A percentile compares a stretch with the other conserved stretches of the same genome.
phyloP scores from a whole-genome alignment of 1,140 invertebrate genomes.

The Heliconius hermathena region DNA sequence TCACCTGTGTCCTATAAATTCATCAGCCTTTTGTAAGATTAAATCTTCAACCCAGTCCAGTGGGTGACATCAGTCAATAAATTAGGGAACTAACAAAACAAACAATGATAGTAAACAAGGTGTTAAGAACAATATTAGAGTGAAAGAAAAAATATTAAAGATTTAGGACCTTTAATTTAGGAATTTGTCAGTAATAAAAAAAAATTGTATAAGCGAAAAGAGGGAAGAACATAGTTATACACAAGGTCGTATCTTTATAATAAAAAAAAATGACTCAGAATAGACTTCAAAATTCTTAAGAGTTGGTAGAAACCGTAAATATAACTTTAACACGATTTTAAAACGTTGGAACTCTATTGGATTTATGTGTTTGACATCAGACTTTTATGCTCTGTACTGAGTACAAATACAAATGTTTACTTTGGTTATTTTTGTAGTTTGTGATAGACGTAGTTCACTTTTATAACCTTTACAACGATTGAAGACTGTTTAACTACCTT shows the following conservation, averaged over 20 bases:
- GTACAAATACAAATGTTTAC: conserved; percentile 24
- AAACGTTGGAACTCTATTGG: conserved; percentile 28
- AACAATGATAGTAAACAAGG: background rate
- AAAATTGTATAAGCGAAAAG: no score
- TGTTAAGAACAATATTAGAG: background rate
- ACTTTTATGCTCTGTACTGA: conserved; percentile 33
- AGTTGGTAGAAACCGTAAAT: conserved; percentile 28
- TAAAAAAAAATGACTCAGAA: background rate
- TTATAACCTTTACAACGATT: background rate
- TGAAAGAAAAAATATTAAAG: background rate
- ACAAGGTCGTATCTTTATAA: background rate
- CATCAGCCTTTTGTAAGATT: background rate
- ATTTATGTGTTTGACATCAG: conserved; percentile 36
- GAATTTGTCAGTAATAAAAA: no score
- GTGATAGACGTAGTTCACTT: background rate
- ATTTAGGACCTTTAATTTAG: background rate
- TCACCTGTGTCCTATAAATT: background rate
- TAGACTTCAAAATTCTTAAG: conserved; percentile 24
- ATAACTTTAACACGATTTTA: conserved; percentile 27
- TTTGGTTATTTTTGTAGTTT: background rate
- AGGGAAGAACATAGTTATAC: no score
- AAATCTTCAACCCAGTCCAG: background rate
- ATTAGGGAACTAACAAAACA: background rate
- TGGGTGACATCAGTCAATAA: background rate
- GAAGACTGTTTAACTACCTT: background rate